These are phyloP conservation scores for Montipora capitata DNA, from an alignment of 92 coral and sea anemone genomes.

Conservation along the genomic window DNA sequence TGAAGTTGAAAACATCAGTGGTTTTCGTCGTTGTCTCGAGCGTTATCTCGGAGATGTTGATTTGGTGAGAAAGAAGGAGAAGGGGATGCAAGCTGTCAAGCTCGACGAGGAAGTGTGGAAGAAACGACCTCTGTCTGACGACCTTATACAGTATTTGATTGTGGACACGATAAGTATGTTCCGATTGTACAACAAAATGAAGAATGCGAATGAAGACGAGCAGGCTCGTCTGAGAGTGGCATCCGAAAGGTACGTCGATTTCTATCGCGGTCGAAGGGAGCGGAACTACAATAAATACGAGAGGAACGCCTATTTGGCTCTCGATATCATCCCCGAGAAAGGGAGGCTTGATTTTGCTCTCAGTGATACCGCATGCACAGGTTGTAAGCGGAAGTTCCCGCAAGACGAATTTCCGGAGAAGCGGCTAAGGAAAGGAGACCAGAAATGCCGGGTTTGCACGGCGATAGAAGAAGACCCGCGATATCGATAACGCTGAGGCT, in stretches of 20 bases:
- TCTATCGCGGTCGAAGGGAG: conserved; percentile 68
- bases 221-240: conserved; percentile 75
- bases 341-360: conserved; percentile 52
- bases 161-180: conserved; percentile 79
- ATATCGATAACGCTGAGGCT: neutral
- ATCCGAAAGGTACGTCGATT: conserved; percentile 81
- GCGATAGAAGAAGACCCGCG: conserved; percentile 15
- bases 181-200: conserved; percentile 77
- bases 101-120: conserved; percentile 46
- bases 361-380: conserved; percentile 71
- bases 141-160: conserved; percentile 72
- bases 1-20: conserved; percentile 68
- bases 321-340: neutral
- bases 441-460: conserved; percentile 87
- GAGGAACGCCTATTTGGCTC: conserved; percentile 55
- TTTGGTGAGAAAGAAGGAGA: conserved; percentile 57
- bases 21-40: conserved; percentile 80
- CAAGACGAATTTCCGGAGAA: neutral
- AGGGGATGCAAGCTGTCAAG: conserved; percentile 46
- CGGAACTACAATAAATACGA: conserved; percentile 76
- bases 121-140: conserved; percentile 68
- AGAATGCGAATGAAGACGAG: conserved; percentile 41
- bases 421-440: conserved; percentile 76
- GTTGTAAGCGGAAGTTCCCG: conserved; percentile 76
- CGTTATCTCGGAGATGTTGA: conserved; percentile 71